Conservation (phyloP, 92 coral and sea anemone genomes). For the Actinostola sp. region DNA sequence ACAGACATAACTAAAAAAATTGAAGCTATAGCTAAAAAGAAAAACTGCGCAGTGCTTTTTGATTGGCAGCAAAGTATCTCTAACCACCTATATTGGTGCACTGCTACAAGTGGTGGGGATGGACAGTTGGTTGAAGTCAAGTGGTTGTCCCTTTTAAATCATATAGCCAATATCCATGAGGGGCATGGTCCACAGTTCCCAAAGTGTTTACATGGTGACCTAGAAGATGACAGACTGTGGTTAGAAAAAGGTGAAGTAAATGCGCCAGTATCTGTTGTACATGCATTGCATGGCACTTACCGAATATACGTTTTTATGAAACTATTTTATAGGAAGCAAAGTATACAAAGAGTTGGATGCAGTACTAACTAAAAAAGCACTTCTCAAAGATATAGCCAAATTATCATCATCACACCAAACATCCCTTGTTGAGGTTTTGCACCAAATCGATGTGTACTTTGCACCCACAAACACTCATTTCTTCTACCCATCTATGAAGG, state of each 20-base stretch:
- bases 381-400: slow-evolving; percentile 36
- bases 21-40: slow-evolving; percentile 48
- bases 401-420: slow-evolving; percentile 30
- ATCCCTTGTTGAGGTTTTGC: slow-evolving; percentile 34
- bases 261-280: neutral
- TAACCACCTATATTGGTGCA: slow-evolving; percentile 55
- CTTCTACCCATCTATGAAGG: slow-evolving; percentile 47
- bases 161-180: slow-evolving; percentile 30
- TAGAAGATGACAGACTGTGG: slow-evolving; percentile 39
- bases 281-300: too few species aligned
- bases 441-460: slow-evolving; percentile 50
- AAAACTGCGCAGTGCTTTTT: slow-evolving; percentile 26
- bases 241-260: slow-evolving; percentile 30
- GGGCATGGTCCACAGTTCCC: slow-evolving; percentile 37
- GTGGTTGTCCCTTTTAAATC: slow-evolving; percentile 39
- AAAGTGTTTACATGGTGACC: slow-evolving; percentile 48
- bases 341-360: slow-evolving; percentile 36
- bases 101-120: slow-evolving; percentile 51
- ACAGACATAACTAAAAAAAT: slow-evolving; percentile 47
- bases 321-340: slow-evolving; percentile 28
- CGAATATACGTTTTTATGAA: too few species aligned
- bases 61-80: slow-evolving; percentile 49
- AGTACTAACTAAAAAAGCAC: slow-evolving; percentile 19
- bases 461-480: slow-evolving; percentile 50
- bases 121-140: slow-evolving; percentile 46